Evolutionary conservation across 2,888 invertebrate species (phyloP), one percentile per base, ranked within the genome.

Genomic region (Lasiommata megera): DNA sequence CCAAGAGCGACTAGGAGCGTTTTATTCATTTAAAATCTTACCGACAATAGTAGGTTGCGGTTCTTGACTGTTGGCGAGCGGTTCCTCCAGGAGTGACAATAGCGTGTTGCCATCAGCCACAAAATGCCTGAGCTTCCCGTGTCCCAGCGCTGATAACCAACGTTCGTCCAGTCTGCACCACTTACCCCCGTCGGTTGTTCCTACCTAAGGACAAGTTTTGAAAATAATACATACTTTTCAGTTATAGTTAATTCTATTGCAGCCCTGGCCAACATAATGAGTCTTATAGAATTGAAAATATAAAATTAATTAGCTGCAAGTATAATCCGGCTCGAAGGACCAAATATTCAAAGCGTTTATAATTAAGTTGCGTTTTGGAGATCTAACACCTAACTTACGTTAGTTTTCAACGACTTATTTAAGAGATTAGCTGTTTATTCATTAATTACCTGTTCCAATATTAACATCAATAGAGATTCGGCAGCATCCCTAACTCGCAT

Each of bases 401-500:
- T n/a, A n/a, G n/a, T n/a, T n/a, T n/a, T n/a, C n/a, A n/a, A n/a
- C n/a, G n/a, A n/a, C 23, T 23, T 23, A 23, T 23, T 23, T 23
- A 23, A n/a, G n/a, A n/a, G n/a, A n/a, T n/a, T n/a, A n/a, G n/a
- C n/a, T n/a, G n/a, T 28, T 28, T 12, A 6, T 28, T 12, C 14
- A 17, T 6, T 11, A 6, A 11, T 47, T 75, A 95, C 95, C 91
- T 98, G 97, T 81, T 98, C 98, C 60, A 98, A 92, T 67, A 99
- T 96, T 60, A 96, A 94, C 67, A 97, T 97, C 6, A 99, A 92
- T 37, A 99, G 90, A 64, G 96, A 96, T 83, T 99, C 99, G 0
- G 99, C 99, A 0, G 99, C 98, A 85, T 99, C 99, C 59, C 98
- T 93, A 0, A 99, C 99, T 67, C 99, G 92, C 95, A 98, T 97